Evolutionary conservation across 2,113 vertebrate species (phyloP).

Genomic region (Hepsetus odoe): DNA sequence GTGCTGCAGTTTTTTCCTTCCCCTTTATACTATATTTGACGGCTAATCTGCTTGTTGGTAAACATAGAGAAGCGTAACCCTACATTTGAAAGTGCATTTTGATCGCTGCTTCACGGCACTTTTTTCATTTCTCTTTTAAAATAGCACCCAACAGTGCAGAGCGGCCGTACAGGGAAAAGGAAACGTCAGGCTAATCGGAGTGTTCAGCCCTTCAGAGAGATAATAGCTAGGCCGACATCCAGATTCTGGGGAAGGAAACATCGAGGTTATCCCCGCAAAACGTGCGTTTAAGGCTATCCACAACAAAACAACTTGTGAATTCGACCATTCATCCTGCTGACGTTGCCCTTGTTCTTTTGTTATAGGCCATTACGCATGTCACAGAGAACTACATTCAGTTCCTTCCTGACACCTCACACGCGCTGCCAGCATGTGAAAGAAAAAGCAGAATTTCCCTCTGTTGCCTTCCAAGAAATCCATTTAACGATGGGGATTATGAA

Average conservation of each 20-base stretch:
- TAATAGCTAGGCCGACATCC: not conserved
- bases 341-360: slow-evolving; percentile 12
- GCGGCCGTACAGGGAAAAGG: not conserved
- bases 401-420: not conserved
- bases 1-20: not conserved
- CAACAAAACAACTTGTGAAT: slow-evolving; percentile 2
- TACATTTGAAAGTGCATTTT: slow-evolving; percentile 16
- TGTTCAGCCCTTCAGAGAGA: not conserved
- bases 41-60: slow-evolving; percentile 63
- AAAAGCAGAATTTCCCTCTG: slow-evolving; percentile 23
- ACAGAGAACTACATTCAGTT: not conserved
- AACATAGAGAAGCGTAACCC: slow-evolving; percentile 47
- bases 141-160: slow-evolving; percentile 4
- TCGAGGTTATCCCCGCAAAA: not conserved
- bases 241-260: not conserved
- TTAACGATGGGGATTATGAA: slow-evolving; percentile 53
- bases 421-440: slow-evolving; percentile 4
- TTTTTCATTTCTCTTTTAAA: not conserved
- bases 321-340: not conserved
- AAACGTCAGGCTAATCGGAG: not conserved
- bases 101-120: slow-evolving; percentile 6
- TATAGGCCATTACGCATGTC: not conserved
- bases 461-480: slow-evolving; percentile 43
- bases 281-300: not conserved
- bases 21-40: slow-evolving; percentile 44